Evolutionary conservation across 2,113 vertebrate genomes (phyloP).

Genomic region (Anarhynchus alexandrinus): DNA sequence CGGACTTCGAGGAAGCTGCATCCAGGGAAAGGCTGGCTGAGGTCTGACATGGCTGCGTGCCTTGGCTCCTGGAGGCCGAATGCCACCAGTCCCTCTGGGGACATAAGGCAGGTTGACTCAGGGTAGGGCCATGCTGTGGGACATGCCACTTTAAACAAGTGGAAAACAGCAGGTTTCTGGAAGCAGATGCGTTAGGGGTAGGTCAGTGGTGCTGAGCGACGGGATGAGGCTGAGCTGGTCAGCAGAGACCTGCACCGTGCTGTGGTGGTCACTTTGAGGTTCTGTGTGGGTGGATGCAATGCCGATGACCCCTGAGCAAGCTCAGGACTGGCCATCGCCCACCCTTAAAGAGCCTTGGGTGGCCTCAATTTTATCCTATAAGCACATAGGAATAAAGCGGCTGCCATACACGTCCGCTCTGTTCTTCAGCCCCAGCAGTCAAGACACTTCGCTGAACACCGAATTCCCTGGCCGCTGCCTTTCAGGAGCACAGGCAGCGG

Average conservation of each 20-base stretch:
- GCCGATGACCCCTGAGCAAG: neutral
- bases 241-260: accelerated
- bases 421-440: neutral
- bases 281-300: neutral
- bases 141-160: neutral
- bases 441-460: accelerated
- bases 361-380: accelerated
- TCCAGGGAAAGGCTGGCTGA: neutral
- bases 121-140: neutral
- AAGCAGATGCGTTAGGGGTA: neutral
- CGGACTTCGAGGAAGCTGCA: neutral
- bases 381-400: neutral
- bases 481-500: neutral
- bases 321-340: accelerated
- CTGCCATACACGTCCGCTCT: accelerated
- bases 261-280: accelerated
- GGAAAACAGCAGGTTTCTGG: neutral
- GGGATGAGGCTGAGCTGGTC: neutral
- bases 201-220: neutral
- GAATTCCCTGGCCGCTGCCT: neutral
- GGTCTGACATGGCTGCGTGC: accelerated
- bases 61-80: neutral
- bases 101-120: neutral
- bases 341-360: accelerated
- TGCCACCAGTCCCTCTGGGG: neutral